Evolutionary conservation across 1,140 invertebrate species (phyloP).

Genomic region (Maniola jurtina): DNA sequence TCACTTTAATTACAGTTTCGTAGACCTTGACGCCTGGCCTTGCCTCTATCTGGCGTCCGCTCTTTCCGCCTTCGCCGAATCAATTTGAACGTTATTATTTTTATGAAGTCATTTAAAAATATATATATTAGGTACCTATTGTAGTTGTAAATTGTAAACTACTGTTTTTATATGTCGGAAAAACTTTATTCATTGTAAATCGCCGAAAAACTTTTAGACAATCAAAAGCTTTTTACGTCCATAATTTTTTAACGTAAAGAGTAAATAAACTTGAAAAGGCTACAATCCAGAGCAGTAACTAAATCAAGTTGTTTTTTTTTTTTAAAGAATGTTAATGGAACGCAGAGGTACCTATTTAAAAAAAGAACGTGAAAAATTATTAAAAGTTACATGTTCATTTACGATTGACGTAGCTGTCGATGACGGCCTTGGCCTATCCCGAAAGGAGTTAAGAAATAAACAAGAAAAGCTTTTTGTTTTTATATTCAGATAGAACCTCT

Average conservation of each 20-base stretch:
- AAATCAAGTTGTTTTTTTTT: neutral
- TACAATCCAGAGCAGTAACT: neutral
- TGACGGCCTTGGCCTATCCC: neutral
- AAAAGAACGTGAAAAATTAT: neutral
- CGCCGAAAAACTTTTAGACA: neutral
- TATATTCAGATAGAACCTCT: no score
- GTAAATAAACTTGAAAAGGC: neutral
- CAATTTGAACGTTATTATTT: slow-evolving; percentile 74
- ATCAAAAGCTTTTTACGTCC: neutral
- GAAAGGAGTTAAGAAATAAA: neutral
- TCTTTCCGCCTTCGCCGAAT: slow-evolving; percentile 77
- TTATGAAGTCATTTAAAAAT: slow-evolving; percentile 31
- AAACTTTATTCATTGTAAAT: neutral
- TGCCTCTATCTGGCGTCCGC: slow-evolving; percentile 70
- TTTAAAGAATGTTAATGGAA: no score
- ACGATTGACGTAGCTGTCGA: neutral
- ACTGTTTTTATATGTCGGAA: neutral
- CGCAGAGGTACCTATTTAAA: neutral
- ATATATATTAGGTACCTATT: slow-evolving; percentile 16
- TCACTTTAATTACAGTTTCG: slow-evolving; percentile 47
- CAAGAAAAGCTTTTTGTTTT: no score
- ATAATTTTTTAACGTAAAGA: neutral
- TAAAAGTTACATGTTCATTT: neutral
- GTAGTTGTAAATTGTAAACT: slow-evolving; percentile 3
- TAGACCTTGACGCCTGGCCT: slow-evolving; percentile 72